A percentile compares a stretch with the other conserved stretches of the same genome.
Evolutionary conservation across 2,113 vertebrate species (phyloP).

Genomic region (Stegastes partitus): DNA sequence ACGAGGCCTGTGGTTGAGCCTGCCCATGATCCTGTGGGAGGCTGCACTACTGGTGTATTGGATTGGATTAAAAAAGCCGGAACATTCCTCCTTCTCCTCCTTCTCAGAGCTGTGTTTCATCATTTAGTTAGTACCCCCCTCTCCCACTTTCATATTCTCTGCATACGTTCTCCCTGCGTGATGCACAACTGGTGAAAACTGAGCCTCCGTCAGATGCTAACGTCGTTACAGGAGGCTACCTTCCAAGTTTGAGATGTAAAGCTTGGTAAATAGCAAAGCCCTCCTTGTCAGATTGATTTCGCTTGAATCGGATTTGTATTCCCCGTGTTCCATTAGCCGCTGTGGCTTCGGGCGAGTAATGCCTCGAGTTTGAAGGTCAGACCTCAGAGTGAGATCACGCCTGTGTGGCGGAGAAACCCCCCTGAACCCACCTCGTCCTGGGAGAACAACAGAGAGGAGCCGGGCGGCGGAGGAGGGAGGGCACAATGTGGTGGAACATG

Average conservation of each 20-base stretch:
- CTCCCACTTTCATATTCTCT: slow-evolving; percentile 25
- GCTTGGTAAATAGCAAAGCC: slow-evolving; percentile 55
- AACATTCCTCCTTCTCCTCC: slow-evolving; percentile 60
- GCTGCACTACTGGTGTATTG: slow-evolving; percentile 49
- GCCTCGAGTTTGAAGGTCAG: slow-evolving; percentile 62
- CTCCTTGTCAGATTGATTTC: slow-evolving; percentile 63
- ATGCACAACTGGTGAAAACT: slow-evolving; percentile 67
- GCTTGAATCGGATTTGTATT: slow-evolving; percentile 68
- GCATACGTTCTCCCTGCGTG: slow-evolving; percentile 42
- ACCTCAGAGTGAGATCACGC: slow-evolving; percentile 59
- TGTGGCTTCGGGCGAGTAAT: slow-evolving; percentile 59
- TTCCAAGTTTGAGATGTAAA: slow-evolving; percentile 60
- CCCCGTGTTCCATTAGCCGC: slow-evolving; percentile 63
- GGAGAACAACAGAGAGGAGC: slow-evolving; percentile 43
- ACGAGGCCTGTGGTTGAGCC: slow-evolving; percentile 67
- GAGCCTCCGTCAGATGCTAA: slow-evolving; percentile 69
- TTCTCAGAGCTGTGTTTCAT: slow-evolving; percentile 62
- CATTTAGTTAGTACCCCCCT: slow-evolving; percentile 27
- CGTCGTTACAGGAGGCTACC: slow-evolving; percentile 61
- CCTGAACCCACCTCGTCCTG: slow-evolving; percentile 49
- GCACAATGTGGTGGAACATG: slow-evolving; percentile 57
- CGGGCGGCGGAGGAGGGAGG: slow-evolving; percentile 28
- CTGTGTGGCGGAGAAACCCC: slow-evolving; percentile 63
- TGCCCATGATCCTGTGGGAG: slow-evolving; percentile 74
- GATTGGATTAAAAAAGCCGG: slow-evolving; percentile 67